Base-by-base conservation (phyloP, 2,888 invertebrate genomes). In the Drosophila conformis region DNA sequence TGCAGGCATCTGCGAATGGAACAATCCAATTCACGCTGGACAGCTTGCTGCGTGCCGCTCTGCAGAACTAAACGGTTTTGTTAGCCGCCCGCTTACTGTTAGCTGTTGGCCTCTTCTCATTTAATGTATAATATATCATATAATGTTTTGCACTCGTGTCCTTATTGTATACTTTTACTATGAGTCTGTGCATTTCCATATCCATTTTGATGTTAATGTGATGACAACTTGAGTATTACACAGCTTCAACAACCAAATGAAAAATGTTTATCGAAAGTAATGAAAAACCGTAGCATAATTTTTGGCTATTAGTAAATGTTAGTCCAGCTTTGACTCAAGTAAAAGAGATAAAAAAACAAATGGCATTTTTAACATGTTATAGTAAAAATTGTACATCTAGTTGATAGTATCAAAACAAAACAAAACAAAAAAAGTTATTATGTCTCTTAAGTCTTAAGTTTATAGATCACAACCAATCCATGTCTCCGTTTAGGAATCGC, bases 11-110 rank as follows among this genome's bases (percentile, higher is more conserved):
- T 49, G 78, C 83, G 59, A 89, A 84, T 60, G 85, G 90, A 36
- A 86, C 85, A 52, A 89, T 86, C 15, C 89, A 86, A 49, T 65
- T 86, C 29, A 90, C 87, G 6, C 62, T 87, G 53, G 87, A 88
- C 69, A 88, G 87, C 68, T 69, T 88, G 58, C 69, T 88, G 57
- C 90, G 87, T 35, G 87, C 87, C n/a, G 90, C 87, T 21, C 64
- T 88, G 59, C 90, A 88, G 42, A 90, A 87, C 75, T 87, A 73
- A 81, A n/a, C 33, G 57, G 52, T 51, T 51, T 31, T 33, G 51
- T 25, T 15, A 15, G 25, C 46, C 59, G 49, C 60, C 46, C 59
- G 46, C 60, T 51, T 25, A 36, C 40, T 49, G 33, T 54, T 18
- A 29, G 21, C 48, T 38, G 46, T 69, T 35, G 36, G 36, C 59